phyloP scores from a whole-genome alignment of 2,888 invertebrate species.

The Morpho achilles region DNA sequence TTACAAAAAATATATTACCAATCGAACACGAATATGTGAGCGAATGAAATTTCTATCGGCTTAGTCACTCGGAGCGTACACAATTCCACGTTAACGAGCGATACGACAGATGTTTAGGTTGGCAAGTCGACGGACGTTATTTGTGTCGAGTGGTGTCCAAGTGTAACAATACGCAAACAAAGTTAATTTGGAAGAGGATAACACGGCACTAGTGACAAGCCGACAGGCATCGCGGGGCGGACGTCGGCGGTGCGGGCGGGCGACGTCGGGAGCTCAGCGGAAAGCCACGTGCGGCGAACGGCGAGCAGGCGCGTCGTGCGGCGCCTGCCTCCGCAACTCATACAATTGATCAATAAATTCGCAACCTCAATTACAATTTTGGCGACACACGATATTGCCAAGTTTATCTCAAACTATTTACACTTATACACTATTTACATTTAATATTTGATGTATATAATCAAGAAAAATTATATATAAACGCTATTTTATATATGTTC shows the following conservation, averaged over 20 bases:
- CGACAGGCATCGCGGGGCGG: slow-evolving; percentile 29
- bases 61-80: slow-evolving; percentile 11
- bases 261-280: slow-evolving; percentile 16
- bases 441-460: too few relatives aligned
- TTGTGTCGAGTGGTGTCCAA: slow-evolving; percentile 42
- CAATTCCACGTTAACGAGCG: slow-evolving; percentile 14
- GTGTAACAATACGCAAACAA: slow-evolving; percentile 62
- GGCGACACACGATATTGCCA: slow-evolving; percentile 11
- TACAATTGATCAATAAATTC: slow-evolving; percentile 25
- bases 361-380: slow-evolving; percentile 17
- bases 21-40: not conserved
- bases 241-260: slow-evolving; percentile 36
- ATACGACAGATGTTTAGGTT: slow-evolving; percentile 17
- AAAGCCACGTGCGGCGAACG: slow-evolving; percentile 11
- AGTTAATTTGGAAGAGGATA: slow-evolving; percentile 60
- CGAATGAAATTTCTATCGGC: slow-evolving; percentile 4
- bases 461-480: too few relatives aligned
- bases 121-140: slow-evolving; percentile 41
- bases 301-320: slow-evolving; percentile 16
- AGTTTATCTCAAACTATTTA: not conserved
- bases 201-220: slow-evolving; percentile 42
- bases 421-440: too few relatives aligned
- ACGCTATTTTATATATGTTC: too few relatives aligned
- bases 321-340: slow-evolving; percentile 15
- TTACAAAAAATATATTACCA: slow-evolving; percentile 6